Evolutionary conservation across 2,888 invertebrate species (phyloP), one percentile per base, ranked within the genome.

Genomic region (Apamea epomidion): DNA sequence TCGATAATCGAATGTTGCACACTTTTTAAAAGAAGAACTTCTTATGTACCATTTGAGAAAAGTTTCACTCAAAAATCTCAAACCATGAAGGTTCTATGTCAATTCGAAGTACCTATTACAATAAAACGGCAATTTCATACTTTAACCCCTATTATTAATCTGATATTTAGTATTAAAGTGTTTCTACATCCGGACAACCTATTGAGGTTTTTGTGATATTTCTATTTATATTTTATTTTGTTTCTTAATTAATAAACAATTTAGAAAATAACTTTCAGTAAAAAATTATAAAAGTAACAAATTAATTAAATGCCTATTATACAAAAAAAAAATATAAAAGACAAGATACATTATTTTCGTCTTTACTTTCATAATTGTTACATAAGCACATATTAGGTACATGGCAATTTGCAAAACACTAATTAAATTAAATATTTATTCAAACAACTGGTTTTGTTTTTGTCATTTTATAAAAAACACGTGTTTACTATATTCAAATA

Each of bases 251-350:
- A 10, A 25, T 58, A 25, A 25, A 58, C 8, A 51, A 51, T 51
- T 7, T 42, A 51, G 18, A 25, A 58, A 58, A 25, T 58, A 29
- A 62, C 16, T 29, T 62, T 16, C 62, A 29, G 7, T 58, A 29
- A 16, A 60, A 62, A 62, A 1, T 60, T 60, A 92, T 91, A 93
- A 92, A 92, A 91, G 84, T 92, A 91, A 88, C 91, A 90, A 93
- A 92, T 91, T 89, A 90, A 91, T 91, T 84, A 82, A n/a, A n/a
- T n/a, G n/a, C n/a, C n/a, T n/a, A n/a, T n/a, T n/a, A n/a, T n/a
- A n/a, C n/a, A n/a, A n/a, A n/a, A n/a, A n/a, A n/a, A n/a, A n/a
- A n/a, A n/a, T n/a, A n/a, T n/a, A n/a, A n/a, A n/a, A n/a, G 2
- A 12, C 21, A 48, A 70, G 12, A 8, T 42, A 1, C 21, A 29